Evolutionary conservation across 2,797 vertebrate genomes (phyloP).

Genomic region (Lepilemur ruficaudatus): DNA sequence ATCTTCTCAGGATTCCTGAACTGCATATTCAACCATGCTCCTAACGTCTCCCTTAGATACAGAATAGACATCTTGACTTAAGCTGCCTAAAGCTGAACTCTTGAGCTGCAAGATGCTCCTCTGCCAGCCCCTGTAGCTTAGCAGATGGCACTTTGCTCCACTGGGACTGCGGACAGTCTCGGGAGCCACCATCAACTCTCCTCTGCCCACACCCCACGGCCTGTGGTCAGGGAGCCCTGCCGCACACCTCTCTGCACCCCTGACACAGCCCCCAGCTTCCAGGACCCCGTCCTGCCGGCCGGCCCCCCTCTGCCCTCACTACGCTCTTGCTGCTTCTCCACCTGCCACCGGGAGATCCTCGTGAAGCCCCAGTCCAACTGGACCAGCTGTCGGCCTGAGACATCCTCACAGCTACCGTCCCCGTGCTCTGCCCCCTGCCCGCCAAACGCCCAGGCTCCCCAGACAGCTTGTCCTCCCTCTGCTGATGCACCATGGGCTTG

Average conservation of each 20-base stretch:
- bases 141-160: background rate
- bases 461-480: background rate
- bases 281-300: background rate
- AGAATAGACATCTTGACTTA: rapidly evolving
- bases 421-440: background rate
- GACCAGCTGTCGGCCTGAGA: background rate
- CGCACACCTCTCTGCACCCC: rapidly evolving
- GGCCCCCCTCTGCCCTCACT: too few species aligned
- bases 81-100: background rate
- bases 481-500: background rate
- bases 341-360: too few species aligned
- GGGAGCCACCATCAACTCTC: background rate
- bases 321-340: background rate
- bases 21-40: background rate
- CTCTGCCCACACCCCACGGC: background rate
- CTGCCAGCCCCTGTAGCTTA: background rate
- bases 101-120: background rate
- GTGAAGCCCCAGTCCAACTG: too few species aligned
- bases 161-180: background rate
- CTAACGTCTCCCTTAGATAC: background rate
- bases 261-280: too few species aligned
- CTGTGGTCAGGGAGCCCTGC: background rate
- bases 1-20: background rate
- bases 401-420: background rate
- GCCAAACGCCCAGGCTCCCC: rapidly evolving